phyloP scores from a whole-genome alignment of 92 coral and sea anemone species.

The Scolanthus callimorphus region DNA sequence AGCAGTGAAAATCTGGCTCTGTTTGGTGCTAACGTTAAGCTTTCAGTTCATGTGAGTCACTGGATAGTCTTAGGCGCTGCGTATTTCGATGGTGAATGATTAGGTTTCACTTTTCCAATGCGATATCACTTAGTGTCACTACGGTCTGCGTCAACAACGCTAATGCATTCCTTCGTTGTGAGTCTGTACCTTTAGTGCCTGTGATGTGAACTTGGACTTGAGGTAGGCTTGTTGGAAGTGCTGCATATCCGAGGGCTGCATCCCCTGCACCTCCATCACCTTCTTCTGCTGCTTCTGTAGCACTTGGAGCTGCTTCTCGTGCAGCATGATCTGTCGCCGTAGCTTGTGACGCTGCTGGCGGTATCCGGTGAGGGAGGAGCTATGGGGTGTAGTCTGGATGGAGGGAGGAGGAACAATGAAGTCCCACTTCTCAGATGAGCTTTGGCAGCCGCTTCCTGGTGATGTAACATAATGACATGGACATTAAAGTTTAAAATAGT shows the following conservation, averaged over 20 bases:
- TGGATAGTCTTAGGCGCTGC: no score
- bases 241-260: slow-evolving; percentile 41
- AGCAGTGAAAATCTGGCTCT: no score
- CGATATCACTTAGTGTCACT: no score
- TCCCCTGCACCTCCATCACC: slow-evolving; percentile 35
- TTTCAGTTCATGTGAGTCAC: no score
- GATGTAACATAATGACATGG: no score
- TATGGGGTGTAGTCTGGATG: slow-evolving; percentile 42
- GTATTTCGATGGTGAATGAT: no score
- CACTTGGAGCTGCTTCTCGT: slow-evolving; percentile 51
- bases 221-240: slow-evolving; percentile 45
- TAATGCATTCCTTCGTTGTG: no score
- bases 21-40: no score
- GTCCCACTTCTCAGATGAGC: slow-evolving; percentile 70
- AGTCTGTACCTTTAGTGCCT: slow-evolving; percentile 24
- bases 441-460: no score
- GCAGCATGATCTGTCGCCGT: slow-evolving; percentile 58
- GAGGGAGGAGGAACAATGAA: slow-evolving; percentile 84
- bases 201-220: slow-evolving; percentile 39
- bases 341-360: slow-evolving; percentile 63
- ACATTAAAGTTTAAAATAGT: no score
- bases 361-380: slow-evolving; percentile 38
- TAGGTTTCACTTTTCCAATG: no score
- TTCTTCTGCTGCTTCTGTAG: slow-evolving; percentile 71
- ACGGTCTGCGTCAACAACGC: no score